Evolutionary conservation across 2,797 vertebrate species (phyloP), one percentile per base, ranked within the genome.

Genomic region (Meriones psammophilus): DNA sequence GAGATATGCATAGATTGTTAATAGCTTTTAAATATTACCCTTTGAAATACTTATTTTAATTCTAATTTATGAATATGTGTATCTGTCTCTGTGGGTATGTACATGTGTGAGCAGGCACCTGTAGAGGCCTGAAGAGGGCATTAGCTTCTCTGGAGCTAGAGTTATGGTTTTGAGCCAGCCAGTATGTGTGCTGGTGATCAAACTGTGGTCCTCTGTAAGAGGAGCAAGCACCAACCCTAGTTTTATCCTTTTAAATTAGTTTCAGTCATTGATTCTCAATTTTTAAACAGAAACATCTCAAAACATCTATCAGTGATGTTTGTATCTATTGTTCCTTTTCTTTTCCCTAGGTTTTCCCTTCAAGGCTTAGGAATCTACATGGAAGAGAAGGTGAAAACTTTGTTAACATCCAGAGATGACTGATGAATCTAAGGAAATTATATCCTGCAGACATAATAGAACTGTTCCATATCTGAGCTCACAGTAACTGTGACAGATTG

Each of bases 261-360:
- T 94, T 73, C 83, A 87, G 78, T 12, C 84, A 92, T 0, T 96
- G 73, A 26, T 84, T 92, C n/a, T 84, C 77, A 94, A 42, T 88
- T 17, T 73, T 94, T 76, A 50, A 66, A 68, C 42, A 50, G 24
- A 50, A 50, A 50, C 8, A 14, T 92, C 33, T 93, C 36, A 39
- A 60, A 24, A 66, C 5, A 1, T 2, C 8, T 78, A 42, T 42
- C 42, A 42, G 17, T 58, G 56, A 58, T 58, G 56, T 18, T 58
- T 58, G 15, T 58, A 58, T 58, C 56, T 58, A 3, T 58, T 58
- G 56, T 18, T 58, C 15, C 56, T 58, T 15, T 58, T 58, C 56
- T 58, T 17, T 58, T 58, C 56, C 4, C 14, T 58, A 2, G 56
- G 56, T 58, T 58, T 58, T 58, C 56, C 56, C 79, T 20, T 62